A percentile compares a stretch with the other conserved stretches of the same genome.
These are phyloP conservation scores for Craterocephalus amniculus DNA, from an alignment of 2,797 vertebrate species.

Conservation along the genomic window DNA sequence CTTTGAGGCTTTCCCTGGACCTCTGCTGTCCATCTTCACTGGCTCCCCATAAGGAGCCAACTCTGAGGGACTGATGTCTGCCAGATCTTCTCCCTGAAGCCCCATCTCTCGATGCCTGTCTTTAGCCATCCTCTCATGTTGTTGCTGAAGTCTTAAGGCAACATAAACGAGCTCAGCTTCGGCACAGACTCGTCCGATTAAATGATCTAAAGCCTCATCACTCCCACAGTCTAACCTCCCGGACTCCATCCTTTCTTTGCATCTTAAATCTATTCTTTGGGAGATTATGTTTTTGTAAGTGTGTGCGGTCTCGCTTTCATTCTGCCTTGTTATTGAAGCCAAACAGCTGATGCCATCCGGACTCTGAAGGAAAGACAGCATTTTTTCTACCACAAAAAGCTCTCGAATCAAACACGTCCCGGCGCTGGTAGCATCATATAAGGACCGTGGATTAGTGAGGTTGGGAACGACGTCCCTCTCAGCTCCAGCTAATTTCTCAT, in stretches of 20 bases:
- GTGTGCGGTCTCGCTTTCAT: conserved; percentile 42
- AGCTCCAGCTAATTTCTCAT: conserved; percentile 54
- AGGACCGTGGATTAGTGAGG: conserved; percentile 63
- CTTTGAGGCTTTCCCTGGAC: conserved; percentile 18
- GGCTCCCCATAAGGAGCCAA: conserved; percentile 66
- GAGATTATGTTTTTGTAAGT: conserved; percentile 77
- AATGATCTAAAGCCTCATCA: conserved; percentile 26
- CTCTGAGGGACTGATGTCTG: conserved; percentile 72
- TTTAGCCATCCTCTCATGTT: conserved; percentile 71
- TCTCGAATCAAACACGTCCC: conserved; percentile 80
- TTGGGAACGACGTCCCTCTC: conserved; percentile 63
- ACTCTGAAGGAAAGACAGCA: conserved; percentile 85
- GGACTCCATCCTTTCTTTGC: conserved; percentile 25
- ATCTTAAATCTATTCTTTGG: conserved; percentile 72
- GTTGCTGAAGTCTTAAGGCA: conserved; percentile 83
- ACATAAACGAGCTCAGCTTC: conserved; percentile 89
- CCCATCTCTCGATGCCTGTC: conserved; percentile 69
- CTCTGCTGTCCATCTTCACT: conserved; percentile 44
- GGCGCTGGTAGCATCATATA: conserved; percentile 25
- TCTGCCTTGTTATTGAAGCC: conserved; percentile 50
- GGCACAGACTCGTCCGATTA: conserved; percentile 70
- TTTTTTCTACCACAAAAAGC: conserved; percentile 85
- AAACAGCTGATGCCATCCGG: conserved; percentile 71
- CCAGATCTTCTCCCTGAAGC: conserved; percentile 57
- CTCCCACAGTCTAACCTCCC: conserved; percentile 24